Base-by-base conservation (phyloP, 2,888 invertebrate species). In the Hipparchia semele region DNA sequence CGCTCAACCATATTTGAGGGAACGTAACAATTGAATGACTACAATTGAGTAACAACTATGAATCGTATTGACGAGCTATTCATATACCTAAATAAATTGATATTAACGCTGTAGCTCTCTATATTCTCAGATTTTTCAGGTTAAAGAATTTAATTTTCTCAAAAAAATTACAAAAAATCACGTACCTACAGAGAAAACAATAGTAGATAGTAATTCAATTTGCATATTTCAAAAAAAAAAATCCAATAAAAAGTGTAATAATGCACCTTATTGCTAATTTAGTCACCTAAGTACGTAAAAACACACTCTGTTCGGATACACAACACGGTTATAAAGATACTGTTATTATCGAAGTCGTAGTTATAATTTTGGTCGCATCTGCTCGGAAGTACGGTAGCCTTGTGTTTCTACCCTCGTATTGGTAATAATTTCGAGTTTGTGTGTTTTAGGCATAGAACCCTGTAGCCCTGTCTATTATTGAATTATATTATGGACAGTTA, bases 351-450 rank as follows among this genome's bases (percentile, higher is more conserved):
- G 73, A 74, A 77, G 75, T 77, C 77, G 76, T 77, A 79, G 76
- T 76, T 74, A 80, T 79, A 79, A 78, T 75, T 78, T 78, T 76
- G 77, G 80, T 76, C 75, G 73, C 81, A 80, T 81, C 79, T 81
- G 81, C 74, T 68, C 73, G 65, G 65, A 78, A 79, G 77, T 76
- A 76, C 78, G 78, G 69, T 74, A 62, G 72, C 75, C 73, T 73
- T 72, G 68, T 77, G 75, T 74, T 78, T 76, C 75, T 74, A 65
- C 69, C 73, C 79, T 79, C 80, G 80, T 81, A 81, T 80, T 73
- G 80, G 78, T 78, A 76, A 80, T 81, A 81, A 81, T 77, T 81
- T 79, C 66, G 75, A 78, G 74, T 76, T 76, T 71, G 74, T 64
- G 75, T 73, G 73, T 76, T 76, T 74, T 70, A 73, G 74, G 69